Evolutionary conservation across 92 coral and sea anemone species (phyloP), one percentile per base, ranked within the genome.

Genomic region (Porites lobata): DNA sequence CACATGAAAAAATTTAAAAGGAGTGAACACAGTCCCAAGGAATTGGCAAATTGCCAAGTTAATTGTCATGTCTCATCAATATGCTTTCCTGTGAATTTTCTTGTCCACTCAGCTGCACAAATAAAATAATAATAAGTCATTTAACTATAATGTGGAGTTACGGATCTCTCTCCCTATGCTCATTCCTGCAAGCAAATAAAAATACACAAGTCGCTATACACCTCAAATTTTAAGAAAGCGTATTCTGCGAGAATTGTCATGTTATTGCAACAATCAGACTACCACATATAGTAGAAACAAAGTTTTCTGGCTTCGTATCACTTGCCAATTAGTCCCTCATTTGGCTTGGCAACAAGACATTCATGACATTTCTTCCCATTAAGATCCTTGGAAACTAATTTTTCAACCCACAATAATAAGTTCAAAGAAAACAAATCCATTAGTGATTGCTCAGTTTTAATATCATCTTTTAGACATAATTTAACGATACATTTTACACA

Each of bases 401-500:
- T 1, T 18, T 65, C 20, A 17, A 17, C 8, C 8, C 6, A 21
- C 9, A 19, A 6, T 8, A 10, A 69, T 7, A 22, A 32, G 21
- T 26, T 13, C 50, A 22, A 72, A 43, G 19, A 26, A 52, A 83
- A 24, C 47, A 56, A 15, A 54, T 8, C 18, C 69, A 15, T 13
- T 43, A 62, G 56, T 73, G 80, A 84, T 62, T 74, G 87, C 80
- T 84, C 87, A 84, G 71, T 84, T 84, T 84, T 84, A 84, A 73
- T 84, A 24, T 74, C 78, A 43, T 62, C 87, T 84, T 53, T 82
- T 59, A n/a, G 29, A 18, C 51, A 84, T 84, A 84, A 84, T 75
- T 84, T 84, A 84, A 84, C 87, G 74, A 84, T 84, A 84, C 80
- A 84, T 74, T 73, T 72, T 84, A 84, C 87, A 84, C 51, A 51